Conservation (phyloP, 1,140 invertebrate genomes). For the Sitobion miscanthi region DNA sequence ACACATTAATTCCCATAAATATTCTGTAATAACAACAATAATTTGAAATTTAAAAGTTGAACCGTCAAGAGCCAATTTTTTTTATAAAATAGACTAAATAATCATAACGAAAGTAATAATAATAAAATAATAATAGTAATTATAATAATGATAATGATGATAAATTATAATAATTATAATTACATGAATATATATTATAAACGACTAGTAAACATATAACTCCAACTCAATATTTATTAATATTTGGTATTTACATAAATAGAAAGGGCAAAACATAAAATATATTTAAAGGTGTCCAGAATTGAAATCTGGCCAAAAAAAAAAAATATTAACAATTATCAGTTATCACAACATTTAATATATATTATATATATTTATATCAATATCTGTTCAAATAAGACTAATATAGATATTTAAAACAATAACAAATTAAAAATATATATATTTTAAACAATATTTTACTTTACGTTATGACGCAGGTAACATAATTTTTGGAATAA, state of each 20-base stretch:
- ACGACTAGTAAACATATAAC: slow-evolving; percentile 43
- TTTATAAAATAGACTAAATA: slow-evolving; percentile 28
- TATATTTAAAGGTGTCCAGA: neutral
- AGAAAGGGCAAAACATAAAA: neutral
- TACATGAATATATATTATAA: slow-evolving; percentile 34
- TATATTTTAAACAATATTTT: neutral
- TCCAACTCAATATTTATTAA: neutral
- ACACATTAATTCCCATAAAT: slow-evolving; percentile 30
- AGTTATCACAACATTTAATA: slow-evolving; percentile 51
- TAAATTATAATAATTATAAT: slow-evolving; percentile 58
- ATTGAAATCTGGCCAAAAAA: neutral
- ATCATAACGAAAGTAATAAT: slow-evolving; percentile 26
- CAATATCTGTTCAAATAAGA: slow-evolving; percentile 26
- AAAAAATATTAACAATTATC: slow-evolving; percentile 52
- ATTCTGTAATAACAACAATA: slow-evolving; percentile 31
- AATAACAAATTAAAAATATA: slow-evolving; percentile 47
- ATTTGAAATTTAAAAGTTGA: neutral
- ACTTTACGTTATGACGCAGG: slow-evolving; percentile 16
- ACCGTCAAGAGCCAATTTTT: neutral
- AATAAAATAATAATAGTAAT: slow-evolving; percentile 21
- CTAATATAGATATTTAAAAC: slow-evolving; percentile 31
- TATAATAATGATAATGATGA: slow-evolving; percentile 57
- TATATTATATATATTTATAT: neutral
- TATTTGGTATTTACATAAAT: slow-evolving; percentile 28
- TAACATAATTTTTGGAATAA: slow-evolving; percentile 50